Percentiles rank a stretch among this genome's conserved stretches.
These are phyloP conservation scores for Orchesella flavescens DNA, from an alignment of 2,888 invertebrate species.

Conservation along the genomic window DNA sequence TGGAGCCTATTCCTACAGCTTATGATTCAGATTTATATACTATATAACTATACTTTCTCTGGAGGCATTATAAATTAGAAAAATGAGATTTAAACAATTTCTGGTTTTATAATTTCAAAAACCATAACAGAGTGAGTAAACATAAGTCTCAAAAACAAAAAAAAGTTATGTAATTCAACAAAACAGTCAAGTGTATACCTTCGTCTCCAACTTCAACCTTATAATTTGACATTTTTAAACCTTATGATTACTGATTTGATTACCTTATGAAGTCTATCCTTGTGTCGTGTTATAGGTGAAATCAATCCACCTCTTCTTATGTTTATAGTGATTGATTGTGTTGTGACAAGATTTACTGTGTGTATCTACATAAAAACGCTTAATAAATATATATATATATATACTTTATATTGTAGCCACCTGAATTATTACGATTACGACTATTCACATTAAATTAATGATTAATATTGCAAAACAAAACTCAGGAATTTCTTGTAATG, in stretches of 20 bases:
- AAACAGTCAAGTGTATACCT: background rate
- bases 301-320: no score
- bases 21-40: constrained; percentile 5
- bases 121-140: constrained; percentile 37
- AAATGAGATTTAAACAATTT: constrained; percentile 47
- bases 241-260: background rate
- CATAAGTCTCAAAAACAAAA: constrained; percentile 50
- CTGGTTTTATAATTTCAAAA: constrained; percentile 13
- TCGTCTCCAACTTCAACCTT: background rate
- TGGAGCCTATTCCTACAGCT: background rate
- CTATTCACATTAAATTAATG: background rate
- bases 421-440: no score
- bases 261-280: background rate
- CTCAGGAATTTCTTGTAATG: background rate
- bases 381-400: no score
- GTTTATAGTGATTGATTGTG: constrained; percentile 9
- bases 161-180: constrained; percentile 28
- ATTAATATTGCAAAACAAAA: background rate
- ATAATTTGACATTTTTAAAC: background rate
- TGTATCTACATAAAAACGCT: no score
- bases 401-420: background rate
- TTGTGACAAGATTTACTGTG: no score
- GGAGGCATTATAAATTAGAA: constrained; percentile 25
- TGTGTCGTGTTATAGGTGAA: background rate
- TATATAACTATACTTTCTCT: background rate